Evolutionary conservation across 2,113 vertebrate genomes (phyloP), one percentile per base, ranked within the genome.

Genomic region (Chaenocephalus aceratus): DNA sequence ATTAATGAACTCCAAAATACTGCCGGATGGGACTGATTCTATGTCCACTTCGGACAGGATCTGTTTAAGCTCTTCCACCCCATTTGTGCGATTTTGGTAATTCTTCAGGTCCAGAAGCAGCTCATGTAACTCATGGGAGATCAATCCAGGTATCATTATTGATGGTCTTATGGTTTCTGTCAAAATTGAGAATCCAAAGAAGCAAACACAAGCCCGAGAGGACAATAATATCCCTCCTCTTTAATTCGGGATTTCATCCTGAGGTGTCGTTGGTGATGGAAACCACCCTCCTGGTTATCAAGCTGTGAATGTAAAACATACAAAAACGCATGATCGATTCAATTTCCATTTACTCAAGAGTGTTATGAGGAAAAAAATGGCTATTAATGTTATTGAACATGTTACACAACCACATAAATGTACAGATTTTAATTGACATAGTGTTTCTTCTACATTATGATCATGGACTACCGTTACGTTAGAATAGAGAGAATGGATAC

Each of bases 91-190:
- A 73, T 91, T 96, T 59, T 93, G 95, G 90, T 97, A 98, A 92
- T 97, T 96, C 64, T 95, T 94, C 57, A 88, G 92, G 92, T 98
- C 97, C 87, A 97, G 94, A 78, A 98, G 95, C 45, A 95, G 92
- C 57, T 92, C 84, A 63, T 96, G 95, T 84, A 98, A 93, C 91
- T 97, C 96, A 86, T 94, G 92, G 23, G 97, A 94, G 82, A 98
- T 91, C 84, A 98, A 89, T 44, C 96, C 97, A 85, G 96, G 96
- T 87, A 96, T 95, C 88, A 97, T 95, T 72, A 91, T 95, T 87
- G 91, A 80, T 49, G 66, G 34, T 64, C 51, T 72, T 75, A 10
- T 12, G 58, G 76, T 82, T 80, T 48, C 64, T 65, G 81, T 92
- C 87, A 93, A 53, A 92, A 74, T 2, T 82, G 75, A 88, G 75